Conservation (phyloP, 1,140 invertebrate species). For the Drosophila pachea region DNA sequence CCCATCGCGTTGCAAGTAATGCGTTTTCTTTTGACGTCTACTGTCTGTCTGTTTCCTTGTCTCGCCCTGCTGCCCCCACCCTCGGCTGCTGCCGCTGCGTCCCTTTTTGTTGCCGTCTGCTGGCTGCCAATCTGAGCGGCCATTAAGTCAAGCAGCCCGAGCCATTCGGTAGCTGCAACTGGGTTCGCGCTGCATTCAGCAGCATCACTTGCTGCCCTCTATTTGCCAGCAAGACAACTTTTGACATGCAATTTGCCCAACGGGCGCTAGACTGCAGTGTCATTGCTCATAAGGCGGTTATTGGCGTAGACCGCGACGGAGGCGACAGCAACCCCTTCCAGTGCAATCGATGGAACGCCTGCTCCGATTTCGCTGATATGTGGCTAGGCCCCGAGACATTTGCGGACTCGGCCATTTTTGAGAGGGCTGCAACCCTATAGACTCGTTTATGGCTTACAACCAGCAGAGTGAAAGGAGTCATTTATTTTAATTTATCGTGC, state of each 20-base stretch:
- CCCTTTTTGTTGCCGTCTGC: constrained; percentile 51
- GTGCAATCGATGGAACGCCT: too few species aligned
- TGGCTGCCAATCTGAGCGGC: constrained; percentile 67
- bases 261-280: too few species aligned
- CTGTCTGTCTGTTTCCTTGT: constrained; percentile 10
- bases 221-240: constrained; percentile 47
- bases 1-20: constrained; percentile 51
- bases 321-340: background rate
- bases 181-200: constrained; percentile 14
- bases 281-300: too few species aligned
- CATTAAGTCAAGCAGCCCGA: constrained; percentile 68
- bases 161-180: constrained; percentile 52
- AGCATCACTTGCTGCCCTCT: constrained; percentile 44
- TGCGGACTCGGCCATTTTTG: too few species aligned
- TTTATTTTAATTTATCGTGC: constrained; percentile 59
- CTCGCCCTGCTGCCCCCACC: background rate
- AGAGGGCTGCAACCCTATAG: background rate
- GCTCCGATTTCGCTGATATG: too few species aligned
- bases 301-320: too few species aligned
- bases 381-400: too few species aligned
- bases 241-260: constrained; percentile 62
- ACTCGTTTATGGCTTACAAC: background rate
- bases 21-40: constrained; percentile 54
- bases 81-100: background rate
- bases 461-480: constrained; percentile 4